phyloP scores from a whole-genome alignment of 2,888 invertebrate genomes.

The Morpho helenor region DNA sequence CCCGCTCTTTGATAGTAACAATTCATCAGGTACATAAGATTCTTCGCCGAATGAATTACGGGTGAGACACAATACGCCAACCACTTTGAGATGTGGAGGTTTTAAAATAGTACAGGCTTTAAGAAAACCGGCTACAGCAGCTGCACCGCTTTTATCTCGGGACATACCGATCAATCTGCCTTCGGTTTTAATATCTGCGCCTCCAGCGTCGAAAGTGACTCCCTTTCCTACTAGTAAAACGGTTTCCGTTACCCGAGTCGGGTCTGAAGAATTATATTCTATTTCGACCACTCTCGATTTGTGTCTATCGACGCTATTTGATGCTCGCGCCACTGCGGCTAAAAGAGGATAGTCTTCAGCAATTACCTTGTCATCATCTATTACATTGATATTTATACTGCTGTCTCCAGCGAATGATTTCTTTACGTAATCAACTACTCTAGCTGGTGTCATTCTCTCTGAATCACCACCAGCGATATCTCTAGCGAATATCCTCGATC shows the following conservation, averaged over 20 bases:
- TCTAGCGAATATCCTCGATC: conserved; percentile 77
- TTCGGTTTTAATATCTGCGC: conserved; percentile 84
- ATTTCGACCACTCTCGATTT: conserved; percentile 81
- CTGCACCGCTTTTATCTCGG: conserved; percentile 94
- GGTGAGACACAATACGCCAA: conserved; percentile 89
- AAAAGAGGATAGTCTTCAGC: conserved; percentile 88
- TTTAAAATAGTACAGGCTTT: conserved; percentile 85
- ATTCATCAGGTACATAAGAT: conserved; percentile 91
- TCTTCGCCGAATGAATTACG: conserved; percentile 93
- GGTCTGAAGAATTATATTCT: conserved; percentile 81
- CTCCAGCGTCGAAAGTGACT: conserved; percentile 90
- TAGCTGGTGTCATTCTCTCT: conserved; percentile 91
- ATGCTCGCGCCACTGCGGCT: conserved; percentile 86
- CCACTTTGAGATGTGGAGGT: conserved; percentile 87
- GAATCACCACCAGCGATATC: conserved; percentile 88
- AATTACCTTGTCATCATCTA: conserved; percentile 80
- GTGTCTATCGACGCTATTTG: conserved; percentile 82
- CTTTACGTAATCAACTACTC: conserved; percentile 87
- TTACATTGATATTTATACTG: conserved; percentile 81
- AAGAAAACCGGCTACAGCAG: conserved; percentile 93
- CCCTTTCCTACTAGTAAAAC: conserved; percentile 93
- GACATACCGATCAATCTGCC: conserved; percentile 92
- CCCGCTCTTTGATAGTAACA: conserved; percentile 88
- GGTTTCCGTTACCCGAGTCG: conserved; percentile 80
- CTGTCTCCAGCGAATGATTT: conserved; percentile 79